Evolutionary conservation across 2,888 invertebrate species (phyloP).

Genomic region (Prosopocoilus inquinatus): DNA sequence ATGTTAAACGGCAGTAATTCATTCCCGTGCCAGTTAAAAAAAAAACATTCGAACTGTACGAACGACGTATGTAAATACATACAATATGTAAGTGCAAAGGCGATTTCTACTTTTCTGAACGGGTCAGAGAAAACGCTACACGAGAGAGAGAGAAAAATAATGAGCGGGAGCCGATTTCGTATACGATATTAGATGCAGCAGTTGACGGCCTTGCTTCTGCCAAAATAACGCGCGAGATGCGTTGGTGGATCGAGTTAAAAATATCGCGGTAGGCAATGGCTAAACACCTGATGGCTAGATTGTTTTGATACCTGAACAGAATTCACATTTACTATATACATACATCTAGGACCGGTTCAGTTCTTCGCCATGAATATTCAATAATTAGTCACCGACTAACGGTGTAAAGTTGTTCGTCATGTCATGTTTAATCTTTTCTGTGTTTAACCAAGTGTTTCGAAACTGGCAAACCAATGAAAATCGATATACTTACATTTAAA

Average conservation of each 20-base stretch:
- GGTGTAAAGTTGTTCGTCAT: no score
- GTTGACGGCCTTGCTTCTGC: slow-evolving; percentile 41
- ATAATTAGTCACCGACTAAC: not conserved
- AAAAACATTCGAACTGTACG: no score
- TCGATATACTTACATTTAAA: no score
- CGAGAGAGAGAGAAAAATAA: no score
- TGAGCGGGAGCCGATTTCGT: no score
- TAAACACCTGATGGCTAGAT: slow-evolving; percentile 41
- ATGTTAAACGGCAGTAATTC: not conserved
- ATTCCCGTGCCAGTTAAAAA: not conserved
- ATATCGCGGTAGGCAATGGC: slow-evolving; percentile 31
- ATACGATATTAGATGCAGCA: slow-evolving; percentile 9
- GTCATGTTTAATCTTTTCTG: no score
- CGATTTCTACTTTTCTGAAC: not conserved
- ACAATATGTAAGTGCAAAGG: not conserved
- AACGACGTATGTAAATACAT: not conserved
- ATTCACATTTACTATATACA: not conserved
- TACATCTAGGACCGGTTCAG: no score
- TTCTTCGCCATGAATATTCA: not conserved
- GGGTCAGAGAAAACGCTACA: no score
- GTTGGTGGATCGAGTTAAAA: slow-evolving; percentile 36
- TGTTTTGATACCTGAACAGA: slow-evolving; percentile 22
- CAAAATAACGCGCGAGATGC: slow-evolving; percentile 42
- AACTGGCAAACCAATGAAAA: no score
- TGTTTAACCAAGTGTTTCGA: no score